These are phyloP conservation scores for Galeruca laticollis DNA, from an alignment of 2,888 invertebrate genomes.

Conservation along the genomic window DNA sequence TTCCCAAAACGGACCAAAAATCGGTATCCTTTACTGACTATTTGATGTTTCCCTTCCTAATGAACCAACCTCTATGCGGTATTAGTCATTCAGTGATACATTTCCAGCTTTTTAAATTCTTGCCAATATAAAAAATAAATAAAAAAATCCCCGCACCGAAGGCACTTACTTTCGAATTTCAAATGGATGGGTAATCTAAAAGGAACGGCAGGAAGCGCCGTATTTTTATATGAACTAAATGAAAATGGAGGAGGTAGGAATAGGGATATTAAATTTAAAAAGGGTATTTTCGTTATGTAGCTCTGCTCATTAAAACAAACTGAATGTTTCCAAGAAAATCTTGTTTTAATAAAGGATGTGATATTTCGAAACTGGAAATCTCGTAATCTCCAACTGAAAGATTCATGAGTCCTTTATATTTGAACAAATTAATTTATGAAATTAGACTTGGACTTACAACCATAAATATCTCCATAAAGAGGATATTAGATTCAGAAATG, in stretches of 20 bases:
- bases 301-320: background rate
- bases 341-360: background rate
- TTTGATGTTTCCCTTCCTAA: conserved; percentile 6
- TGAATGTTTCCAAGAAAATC: background rate
- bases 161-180: conserved; percentile 5
- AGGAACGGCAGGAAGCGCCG: background rate
- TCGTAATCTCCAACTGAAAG: too few relatives aligned
- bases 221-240: conserved; percentile 3
- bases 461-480: too few relatives aligned
- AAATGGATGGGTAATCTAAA: conserved; percentile 5
- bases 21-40: background rate
- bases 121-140: conserved; percentile 7
- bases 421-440: too few relatives aligned
- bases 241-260: conserved; percentile 1
- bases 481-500: too few relatives aligned
- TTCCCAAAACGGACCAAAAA: background rate
- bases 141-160: background rate
- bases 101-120: conserved; percentile 7
- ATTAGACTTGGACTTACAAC: too few relatives aligned
- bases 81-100: conserved; percentile 2
- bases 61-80: conserved; percentile 1
- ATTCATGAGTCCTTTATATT: too few relatives aligned
- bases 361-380: too few relatives aligned
- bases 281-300: background rate
- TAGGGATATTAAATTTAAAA: conserved; percentile 1